These are phyloP conservation scores for Caenorhabditis latens DNA, from an alignment of 1,140 invertebrate species.

Conservation along the genomic window DNA sequence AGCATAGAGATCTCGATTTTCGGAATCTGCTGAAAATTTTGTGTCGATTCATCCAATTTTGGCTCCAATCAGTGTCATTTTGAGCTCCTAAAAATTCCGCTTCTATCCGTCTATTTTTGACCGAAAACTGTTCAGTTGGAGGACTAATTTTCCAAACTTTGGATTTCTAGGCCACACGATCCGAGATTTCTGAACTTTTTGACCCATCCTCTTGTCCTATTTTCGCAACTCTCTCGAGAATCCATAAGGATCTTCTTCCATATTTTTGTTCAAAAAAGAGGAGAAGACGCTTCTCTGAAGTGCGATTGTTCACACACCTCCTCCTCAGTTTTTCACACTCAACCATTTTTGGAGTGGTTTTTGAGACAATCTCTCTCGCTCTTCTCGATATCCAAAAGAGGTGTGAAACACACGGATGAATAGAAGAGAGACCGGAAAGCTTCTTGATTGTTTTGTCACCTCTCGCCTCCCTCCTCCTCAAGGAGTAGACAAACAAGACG, in stretches of 20 bases:
- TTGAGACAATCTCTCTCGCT: not conserved
- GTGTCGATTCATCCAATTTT: too few relatives aligned
- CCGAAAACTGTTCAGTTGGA: too few relatives aligned
- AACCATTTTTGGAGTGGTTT: not conserved
- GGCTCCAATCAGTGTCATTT: too few relatives aligned
- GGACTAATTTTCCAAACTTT: too few relatives aligned
- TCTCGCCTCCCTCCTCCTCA: not conserved
- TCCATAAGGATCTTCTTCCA: not conserved
- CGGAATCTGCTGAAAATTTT: too few relatives aligned
- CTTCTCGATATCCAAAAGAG: not conserved
- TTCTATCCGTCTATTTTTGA: too few relatives aligned
- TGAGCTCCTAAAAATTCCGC: too few relatives aligned
- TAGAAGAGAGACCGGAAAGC: not conserved
- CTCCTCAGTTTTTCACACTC: not conserved
- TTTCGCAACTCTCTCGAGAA: not conserved
- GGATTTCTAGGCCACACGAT: too few relatives aligned
- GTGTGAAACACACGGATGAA: constrained; percentile 26
- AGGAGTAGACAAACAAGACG: not conserved
- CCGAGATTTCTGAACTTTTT: not conserved
- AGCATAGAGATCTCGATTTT: too few relatives aligned
- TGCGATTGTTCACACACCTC: constrained; percentile 13
- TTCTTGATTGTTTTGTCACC: constrained; percentile 51
- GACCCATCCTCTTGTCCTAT: not conserved
- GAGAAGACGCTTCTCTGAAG: not conserved
- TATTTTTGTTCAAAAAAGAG: not conserved